Base-by-base conservation (phyloP, 2,888 invertebrate genomes). In the Azorinus chamasolen region DNA sequence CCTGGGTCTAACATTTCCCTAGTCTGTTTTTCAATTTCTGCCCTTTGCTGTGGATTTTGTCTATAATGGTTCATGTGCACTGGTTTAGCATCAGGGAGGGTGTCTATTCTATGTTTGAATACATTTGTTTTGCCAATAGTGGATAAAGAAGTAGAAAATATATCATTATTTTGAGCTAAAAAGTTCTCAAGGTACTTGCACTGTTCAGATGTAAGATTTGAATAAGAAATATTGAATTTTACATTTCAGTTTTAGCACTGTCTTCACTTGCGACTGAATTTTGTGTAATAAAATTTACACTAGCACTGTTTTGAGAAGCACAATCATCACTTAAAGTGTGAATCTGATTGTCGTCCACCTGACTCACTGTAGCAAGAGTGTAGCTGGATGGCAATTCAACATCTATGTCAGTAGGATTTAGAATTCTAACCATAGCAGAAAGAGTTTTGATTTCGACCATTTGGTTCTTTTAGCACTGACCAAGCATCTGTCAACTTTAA, bases 101-200 rank as follows among this genome's bases (percentile, higher is more conserved):
- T 79, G 24, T 75, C 79, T 45, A 69, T 79, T 54, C 48, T 68
- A 27, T 75, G 79, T 1, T 37, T 71, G 32, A 72, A 75, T 4
- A 75, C 2, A 37, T 57, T 46, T 14, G 74, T 79, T 59, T 70
- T 70, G 4, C 79, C 79, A 43, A 72, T 50, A 12, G 55, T 57
- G 14, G 45, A 18, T 20, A 72, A 16, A 2, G 72, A 72, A 6
- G 45, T 57, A 18, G 72, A 72, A 45, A 72, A 72, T 1, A 65
- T 25, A 59, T 72, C 59, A 16, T 24, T 65, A 27, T 72, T 72
- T 6, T 54, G 22, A 20, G 32, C 14, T 16, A 72, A 39, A 59
- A 72, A 65, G 3, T 46, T 10, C 41, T 57, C 24, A 2, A 64
- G 50, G 41, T 63, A 51, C n/a, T 10, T 10, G n/a, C 57, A 51